Evolutionary conservation across 2,797 vertebrate genomes (phyloP).

Genomic region (Caiman crocodilus): DNA sequence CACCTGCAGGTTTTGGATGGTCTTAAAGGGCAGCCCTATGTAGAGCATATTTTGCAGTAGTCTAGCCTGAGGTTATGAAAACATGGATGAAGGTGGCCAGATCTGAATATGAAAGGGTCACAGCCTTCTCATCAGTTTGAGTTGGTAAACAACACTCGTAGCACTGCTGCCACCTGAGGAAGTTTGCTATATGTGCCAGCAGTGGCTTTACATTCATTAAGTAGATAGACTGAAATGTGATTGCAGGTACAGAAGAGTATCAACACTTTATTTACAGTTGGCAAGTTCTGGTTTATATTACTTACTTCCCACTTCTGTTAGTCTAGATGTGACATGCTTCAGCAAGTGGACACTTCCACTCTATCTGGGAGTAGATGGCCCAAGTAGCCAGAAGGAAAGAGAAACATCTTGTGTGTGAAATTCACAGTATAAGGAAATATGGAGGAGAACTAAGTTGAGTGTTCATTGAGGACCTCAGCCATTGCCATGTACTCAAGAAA

Average conservation of each 20-base stretch:
- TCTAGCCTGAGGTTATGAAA: no score
- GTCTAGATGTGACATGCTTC: neutral
- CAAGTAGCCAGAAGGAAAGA: neutral
- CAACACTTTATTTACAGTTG: neutral
- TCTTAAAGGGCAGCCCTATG: no score
- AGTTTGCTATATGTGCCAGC: neutral
- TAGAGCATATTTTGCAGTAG: no score
- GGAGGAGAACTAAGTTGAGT: neutral
- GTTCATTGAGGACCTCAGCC: neutral
- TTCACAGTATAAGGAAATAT: no score
- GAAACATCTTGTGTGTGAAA: neutral
- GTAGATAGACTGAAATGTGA: neutral
- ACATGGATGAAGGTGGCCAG: no score
- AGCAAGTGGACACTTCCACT: neutral
- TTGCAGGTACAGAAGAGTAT: neutral
- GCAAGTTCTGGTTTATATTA: neutral
- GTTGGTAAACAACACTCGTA: no score
- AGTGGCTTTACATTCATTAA: neutral
- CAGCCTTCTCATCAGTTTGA: no score
- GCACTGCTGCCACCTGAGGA: no score
- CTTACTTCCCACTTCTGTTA: neutral
- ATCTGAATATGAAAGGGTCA: no score
- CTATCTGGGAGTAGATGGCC: neutral
- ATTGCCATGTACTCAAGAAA: neutral
- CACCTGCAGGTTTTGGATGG: no score